Conservation (phyloP, 2,113 vertebrate species). For the Fregetta grallaria region DNA sequence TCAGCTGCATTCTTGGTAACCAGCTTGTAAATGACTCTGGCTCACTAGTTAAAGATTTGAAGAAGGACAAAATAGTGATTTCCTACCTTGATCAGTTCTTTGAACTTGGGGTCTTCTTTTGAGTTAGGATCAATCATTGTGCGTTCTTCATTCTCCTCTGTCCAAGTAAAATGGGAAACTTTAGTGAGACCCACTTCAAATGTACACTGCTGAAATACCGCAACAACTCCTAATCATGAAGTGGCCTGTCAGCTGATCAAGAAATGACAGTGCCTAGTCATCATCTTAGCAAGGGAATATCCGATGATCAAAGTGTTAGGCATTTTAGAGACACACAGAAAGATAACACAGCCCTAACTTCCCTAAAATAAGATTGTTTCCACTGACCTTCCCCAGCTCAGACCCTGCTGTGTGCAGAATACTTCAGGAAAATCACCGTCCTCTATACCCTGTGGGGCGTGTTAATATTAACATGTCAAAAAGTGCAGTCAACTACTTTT, state of each 20-base stretch:
- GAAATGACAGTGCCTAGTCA: not conserved
- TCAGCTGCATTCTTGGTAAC: not conserved
- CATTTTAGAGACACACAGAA: not conserved
- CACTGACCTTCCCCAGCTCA: not conserved
- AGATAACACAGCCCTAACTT: not conserved
- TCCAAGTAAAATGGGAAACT: not conserved
- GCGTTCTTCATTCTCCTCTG: constrained; percentile 96
- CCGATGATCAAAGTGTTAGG: not conserved
- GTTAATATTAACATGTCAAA: not conserved
- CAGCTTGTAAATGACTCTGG: not conserved
- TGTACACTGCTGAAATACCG: not conserved
- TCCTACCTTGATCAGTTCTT: constrained; percentile 92
- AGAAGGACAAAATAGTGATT: not conserved
- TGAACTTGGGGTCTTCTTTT: constrained; percentile 89
- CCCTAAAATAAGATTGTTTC: not conserved
- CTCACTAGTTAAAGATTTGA: not conserved
- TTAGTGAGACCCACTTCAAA: not conserved
- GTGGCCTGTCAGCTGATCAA: not conserved
- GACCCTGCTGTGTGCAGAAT: not conserved
- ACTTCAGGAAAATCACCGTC: not conserved
- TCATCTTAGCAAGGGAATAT: not conserved
- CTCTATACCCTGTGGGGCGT: not conserved
- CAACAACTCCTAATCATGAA: not conserved
- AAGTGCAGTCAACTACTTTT: not conserved
- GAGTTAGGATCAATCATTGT: constrained; percentile 92